Base-by-base conservation (phyloP, 2,797 vertebrate genomes). In the Phataginus tetradactyla region DNA sequence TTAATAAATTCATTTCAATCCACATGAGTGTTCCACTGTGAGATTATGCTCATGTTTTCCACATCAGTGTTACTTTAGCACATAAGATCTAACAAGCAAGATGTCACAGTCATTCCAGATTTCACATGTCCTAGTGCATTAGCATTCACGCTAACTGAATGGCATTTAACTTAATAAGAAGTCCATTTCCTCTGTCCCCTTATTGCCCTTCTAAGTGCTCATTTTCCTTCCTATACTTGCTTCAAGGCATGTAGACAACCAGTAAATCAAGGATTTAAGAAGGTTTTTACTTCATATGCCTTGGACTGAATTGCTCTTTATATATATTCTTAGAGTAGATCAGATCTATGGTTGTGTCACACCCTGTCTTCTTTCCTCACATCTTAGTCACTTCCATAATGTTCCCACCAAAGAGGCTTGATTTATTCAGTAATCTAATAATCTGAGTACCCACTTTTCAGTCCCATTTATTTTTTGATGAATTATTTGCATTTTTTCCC, bases 401-500 rank as follows among this genome's bases (percentile, higher is more conserved):
- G 74, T 42, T 21, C 12, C 88, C 61, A 0, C n/a, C 94, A 51
- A 96, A 27, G 9, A 45, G 45, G 45, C 45, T 45, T 32, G 87
- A 20, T 39, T 45, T 49, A 0, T 64, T 96, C 86, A 92, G 34
- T 84, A 49, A 96, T n/a, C 61, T 63, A 49, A 80, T 91, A 80
- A 84, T 32, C 80, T 77, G 64, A 90, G 0, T 78, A 55, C 27
- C 57, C 86, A 63, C 11, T 53, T 92, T 96, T 92, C 53, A 37
- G 18, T 53, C 57, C 59, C 17, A 80, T 85, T 93, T 87, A 88
- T 74, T 63, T 78, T 74, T 57, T 90, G 66, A 86, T 94, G 86
- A 96, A 96, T 93, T 79, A 59, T 91, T 85, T 97, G 83, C 77
- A 72, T 71, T 77, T 79, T 74, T 94, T 61, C 57, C 51, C 64